Conservation (phyloP, 2,888 invertebrate species). For the Yponomeuta cagnagella region DNA sequence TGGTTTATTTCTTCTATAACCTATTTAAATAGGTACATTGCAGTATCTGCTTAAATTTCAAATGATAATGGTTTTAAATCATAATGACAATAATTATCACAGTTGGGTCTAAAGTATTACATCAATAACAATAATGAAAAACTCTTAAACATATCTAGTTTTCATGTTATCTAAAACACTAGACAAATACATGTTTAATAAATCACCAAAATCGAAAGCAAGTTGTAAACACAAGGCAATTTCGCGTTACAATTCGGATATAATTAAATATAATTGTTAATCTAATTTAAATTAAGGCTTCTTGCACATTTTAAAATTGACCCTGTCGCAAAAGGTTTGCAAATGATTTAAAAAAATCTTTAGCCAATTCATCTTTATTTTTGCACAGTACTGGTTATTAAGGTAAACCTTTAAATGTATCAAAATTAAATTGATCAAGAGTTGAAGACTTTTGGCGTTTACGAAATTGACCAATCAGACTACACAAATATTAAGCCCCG, state of each 20-base stretch:
- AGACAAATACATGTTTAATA: too few relatives aligned
- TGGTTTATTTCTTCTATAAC: constrained; percentile 19
- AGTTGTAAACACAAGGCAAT: too few relatives aligned
- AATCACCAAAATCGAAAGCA: too few relatives aligned
- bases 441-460: not conserved
- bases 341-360: not conserved
- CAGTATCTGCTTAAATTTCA: not conserved
- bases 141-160: not conserved
- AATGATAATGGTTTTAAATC: constrained; percentile 11
- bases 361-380: not conserved
- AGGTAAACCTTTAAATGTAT: not conserved
- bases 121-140: constrained; percentile 25
- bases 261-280: too few relatives aligned
- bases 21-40: not conserved
- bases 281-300: too few relatives aligned
- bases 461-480: not conserved
- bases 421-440: constrained; percentile 2
- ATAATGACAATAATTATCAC: constrained; percentile 40
- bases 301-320: not conserved
- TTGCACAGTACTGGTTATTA: too few relatives aligned
- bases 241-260: too few relatives aligned
- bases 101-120: constrained; percentile 53
- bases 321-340: not conserved
- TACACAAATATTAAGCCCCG: not conserved
- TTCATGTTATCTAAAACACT: too few relatives aligned